A percentile compares a stretch with the other conserved stretches of the same genome.
Evolutionary conservation across 2,113 vertebrate species (phyloP).

Genomic region (Symphodus melops): DNA sequence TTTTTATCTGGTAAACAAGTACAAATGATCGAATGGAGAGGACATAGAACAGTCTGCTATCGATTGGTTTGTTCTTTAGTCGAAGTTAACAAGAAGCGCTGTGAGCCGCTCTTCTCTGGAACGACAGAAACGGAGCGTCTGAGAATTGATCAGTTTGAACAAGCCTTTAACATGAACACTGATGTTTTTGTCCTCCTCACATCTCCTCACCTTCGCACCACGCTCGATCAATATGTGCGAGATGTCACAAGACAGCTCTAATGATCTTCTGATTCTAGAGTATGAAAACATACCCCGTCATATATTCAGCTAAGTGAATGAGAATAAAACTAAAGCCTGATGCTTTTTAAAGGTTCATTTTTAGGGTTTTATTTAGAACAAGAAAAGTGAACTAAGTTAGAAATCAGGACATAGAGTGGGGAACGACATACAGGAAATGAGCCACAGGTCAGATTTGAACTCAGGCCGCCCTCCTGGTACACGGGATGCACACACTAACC

Average conservation of each 20-base stretch:
- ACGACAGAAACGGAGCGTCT: constrained; percentile 32
- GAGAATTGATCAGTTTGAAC: constrained; percentile 46
- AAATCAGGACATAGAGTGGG: too few relatives aligned
- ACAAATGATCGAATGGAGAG: constrained; percentile 19
- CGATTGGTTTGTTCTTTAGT: constrained; percentile 45
- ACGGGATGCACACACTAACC: too few relatives aligned
- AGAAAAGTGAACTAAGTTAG: too few relatives aligned
- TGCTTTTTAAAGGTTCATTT: too few relatives aligned
- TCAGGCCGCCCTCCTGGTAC: too few relatives aligned
- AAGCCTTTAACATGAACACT: constrained; percentile 10
- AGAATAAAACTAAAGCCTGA: too few relatives aligned
- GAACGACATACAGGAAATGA: too few relatives aligned
- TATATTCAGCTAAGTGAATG: too few relatives aligned
- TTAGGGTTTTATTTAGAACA: too few relatives aligned
- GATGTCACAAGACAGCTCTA: background rate
- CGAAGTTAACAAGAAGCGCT: constrained; percentile 37
- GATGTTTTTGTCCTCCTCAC: constrained; percentile 16
- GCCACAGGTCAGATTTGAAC: too few relatives aligned
- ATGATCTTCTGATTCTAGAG: background rate
- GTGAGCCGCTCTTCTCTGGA: constrained; percentile 25
- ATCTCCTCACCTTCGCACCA: background rate
- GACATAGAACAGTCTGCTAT: constrained; percentile 27
- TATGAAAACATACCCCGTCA: background rate
- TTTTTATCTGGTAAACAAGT: constrained; percentile 40
- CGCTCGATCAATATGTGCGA: constrained; percentile 20